Evolutionary conservation across 2,888 invertebrate genomes (phyloP), one percentile per base, ranked within the genome.

Genomic region (Platycnemis pennipes): DNA sequence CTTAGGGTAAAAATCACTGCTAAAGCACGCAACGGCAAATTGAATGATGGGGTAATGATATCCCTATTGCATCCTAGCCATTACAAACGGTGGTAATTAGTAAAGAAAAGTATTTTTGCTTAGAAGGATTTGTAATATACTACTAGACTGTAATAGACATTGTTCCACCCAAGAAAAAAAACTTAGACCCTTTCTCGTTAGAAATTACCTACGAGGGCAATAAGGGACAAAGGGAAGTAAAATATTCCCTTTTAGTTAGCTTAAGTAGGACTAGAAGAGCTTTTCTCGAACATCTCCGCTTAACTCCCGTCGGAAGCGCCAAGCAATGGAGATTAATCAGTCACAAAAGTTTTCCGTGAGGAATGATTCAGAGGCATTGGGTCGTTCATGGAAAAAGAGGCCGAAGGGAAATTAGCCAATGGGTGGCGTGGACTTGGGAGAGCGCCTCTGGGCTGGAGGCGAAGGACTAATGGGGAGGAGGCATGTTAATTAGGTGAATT

Each of bases 271-370:
- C 77, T 77, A 77, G 77, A 77, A 77, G 11, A 37, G 77, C 31
- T 31, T 77, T 37, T 31, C 31, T 77, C 77, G 26, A 77, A 77
- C 37, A 31, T 91, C 44, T 7, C 91, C 63, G 63, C 91, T 91
- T 91, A 44, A 63, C 26, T 44, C 26, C 91, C 42, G 37, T n/a
- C 53, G 56, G 77, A 77, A 31, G 45, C 63, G 63, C 63, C 44
- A 44, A 56, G 42, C 63, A 91, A 63, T 45, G 42, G 63, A 89
- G 89, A 63, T 91, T 91, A 63, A 63, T 91, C 91, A 91, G 91
- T 63, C 63, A 63, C 63, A 63, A 91, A 63, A 42, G 63, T 37
- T 77, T 37, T 77, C 37, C 37, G 8, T 63, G 63, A 63, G 63
- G 63, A 63, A 77, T 77, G 31, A 77, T 77, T 31, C 77, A 63